Percentiles rank a stretch among this genome's conserved stretches.
phyloP scores from a whole-genome alignment of 2,888 invertebrate species.

The Andrena praecox region DNA sequence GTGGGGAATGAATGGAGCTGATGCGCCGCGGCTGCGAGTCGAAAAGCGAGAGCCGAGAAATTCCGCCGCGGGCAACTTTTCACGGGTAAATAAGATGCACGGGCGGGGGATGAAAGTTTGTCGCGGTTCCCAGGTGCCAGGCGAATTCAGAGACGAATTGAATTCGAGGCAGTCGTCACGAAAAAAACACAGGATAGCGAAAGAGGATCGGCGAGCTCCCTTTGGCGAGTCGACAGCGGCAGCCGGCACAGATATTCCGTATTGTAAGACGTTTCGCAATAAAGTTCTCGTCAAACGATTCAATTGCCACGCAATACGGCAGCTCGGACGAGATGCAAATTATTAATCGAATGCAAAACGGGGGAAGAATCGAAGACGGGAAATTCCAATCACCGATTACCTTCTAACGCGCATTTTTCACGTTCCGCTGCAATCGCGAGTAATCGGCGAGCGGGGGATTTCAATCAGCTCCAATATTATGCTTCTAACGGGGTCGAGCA shows the following conservation, averaged over 20 bases:
- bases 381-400: slow-evolving; percentile 13
- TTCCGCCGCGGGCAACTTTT: slow-evolving; percentile 34
- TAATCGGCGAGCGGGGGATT: slow-evolving; percentile 17
- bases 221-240: background rate
- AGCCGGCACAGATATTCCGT: background rate
- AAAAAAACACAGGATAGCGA: background rate
- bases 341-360: slow-evolving; percentile 26
- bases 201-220: background rate
- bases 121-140: background rate
- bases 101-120: slow-evolving; percentile 16
- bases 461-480: slow-evolving; percentile 26
- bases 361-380: background rate
- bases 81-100: slow-evolving; percentile 31
- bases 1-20: slow-evolving; percentile 37
- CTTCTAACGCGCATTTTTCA: background rate
- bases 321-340: background rate
- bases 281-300: slow-evolving; percentile 7
- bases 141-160: background rate
- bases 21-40: slow-evolving; percentile 34
- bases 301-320: background rate
- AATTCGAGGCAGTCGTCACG: slow-evolving; percentile 1
- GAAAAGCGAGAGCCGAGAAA: slow-evolving; percentile 6
- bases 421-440: background rate
- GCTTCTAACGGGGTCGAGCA: slow-evolving; percentile 2
- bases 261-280: slow-evolving; percentile 6